Evolutionary conservation across 1,140 invertebrate genomes (phyloP), one percentile per base, ranked within the genome.

Genomic region (Trichoplusia ni): DNA sequence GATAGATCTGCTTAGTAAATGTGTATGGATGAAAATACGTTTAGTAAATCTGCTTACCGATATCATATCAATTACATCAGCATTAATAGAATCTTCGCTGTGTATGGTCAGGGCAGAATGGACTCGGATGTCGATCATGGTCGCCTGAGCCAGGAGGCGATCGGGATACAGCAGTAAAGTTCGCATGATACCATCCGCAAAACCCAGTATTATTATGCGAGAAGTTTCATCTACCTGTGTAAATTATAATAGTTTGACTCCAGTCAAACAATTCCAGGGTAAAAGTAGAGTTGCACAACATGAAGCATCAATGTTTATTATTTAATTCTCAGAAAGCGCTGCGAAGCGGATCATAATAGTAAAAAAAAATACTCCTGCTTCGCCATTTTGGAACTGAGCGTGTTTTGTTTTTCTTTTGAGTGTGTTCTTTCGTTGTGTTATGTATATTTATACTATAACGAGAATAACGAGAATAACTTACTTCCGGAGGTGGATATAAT

Each of bases 401-500:
- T n/a, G n/a, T n/a, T n/a, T n/a, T n/a, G n/a, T n/a, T n/a, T n/a
- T n/a, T n/a, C n/a, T n/a, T n/a, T n/a, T n/a, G n/a, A n/a, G n/a
- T n/a, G n/a, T n/a, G n/a, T n/a, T n/a, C n/a, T n/a, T n/a, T n/a
- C n/a, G n/a, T n/a, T n/a, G n/a, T n/a, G n/a, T n/a, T n/a, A n/a
- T n/a, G n/a, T n/a, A n/a, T n/a, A n/a, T n/a, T n/a, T n/a, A n/a
- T n/a, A n/a, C n/a, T n/a, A n/a, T n/a, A n/a, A n/a, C n/a, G n/a
- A n/a, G n/a, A n/a, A n/a, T n/a, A n/a, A n/a, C n/a, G n/a, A n/a
- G n/a, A n/a, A 27, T 9, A 16, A 71, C 90, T 92, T 89, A 96
- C 95, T 49, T 93, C 86, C 35, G 92, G 77, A 13, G 95, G 94
- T 3, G 96, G 85, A 95, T 96, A 98, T 4, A 95, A 69, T 4